Evolutionary conservation across 2,113 vertebrate genomes (phyloP), one percentile per base, ranked within the genome.

Genomic region (Tychaedon coryphoeus): DNA sequence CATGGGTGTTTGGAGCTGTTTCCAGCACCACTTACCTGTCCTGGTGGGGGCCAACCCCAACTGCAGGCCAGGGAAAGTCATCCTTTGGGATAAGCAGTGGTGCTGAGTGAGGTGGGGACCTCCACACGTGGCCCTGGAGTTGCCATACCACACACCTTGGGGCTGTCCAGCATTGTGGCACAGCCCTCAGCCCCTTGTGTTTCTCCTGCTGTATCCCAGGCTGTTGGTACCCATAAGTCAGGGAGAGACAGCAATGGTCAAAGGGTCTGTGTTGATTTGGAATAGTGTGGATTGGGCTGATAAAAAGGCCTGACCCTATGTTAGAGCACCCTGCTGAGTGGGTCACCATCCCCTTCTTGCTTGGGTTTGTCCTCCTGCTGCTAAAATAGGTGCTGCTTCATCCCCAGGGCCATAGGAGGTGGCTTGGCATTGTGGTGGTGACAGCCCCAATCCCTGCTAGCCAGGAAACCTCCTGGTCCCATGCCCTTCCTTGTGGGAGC

Each of bases 41-140:
- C 45, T 0, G 0, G 0, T 54, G 12, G 31, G 22, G 58, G 7
- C 64, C 54, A 69, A 5, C 10, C n/a, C 25, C 3, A 2, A 2
- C 12, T 47, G 38, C 36, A 56, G 1, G 1, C 14, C 57, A 65
- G 40, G 17, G 25, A 43, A 42, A 15, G 31, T 10, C 79, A 45
- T 82, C 53, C 19, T 14, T 0, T 80, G 71, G 50, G 54, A 31
- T 2, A 3, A 36, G 12, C 62, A 19, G 8, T 75, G 82, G 28
- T 75, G 42, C n/a, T 2, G 2, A 36, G 29, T 10, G 7, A 79
- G 33, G 24, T 67, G 54, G 22, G 12, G 22, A 78, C 34, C 13
- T 71, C 33, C 43, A 66, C 0, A 2, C 1, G 0, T 51, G 28
- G 65, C 26, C 26, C 31, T 2, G 2, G 26, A 58, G 16, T 6